A percentile compares a stretch with the other conserved stretches of the same genome.
Conservation (phyloP, 2,888 invertebrate genomes). For the Tigriopus californicus region DNA sequence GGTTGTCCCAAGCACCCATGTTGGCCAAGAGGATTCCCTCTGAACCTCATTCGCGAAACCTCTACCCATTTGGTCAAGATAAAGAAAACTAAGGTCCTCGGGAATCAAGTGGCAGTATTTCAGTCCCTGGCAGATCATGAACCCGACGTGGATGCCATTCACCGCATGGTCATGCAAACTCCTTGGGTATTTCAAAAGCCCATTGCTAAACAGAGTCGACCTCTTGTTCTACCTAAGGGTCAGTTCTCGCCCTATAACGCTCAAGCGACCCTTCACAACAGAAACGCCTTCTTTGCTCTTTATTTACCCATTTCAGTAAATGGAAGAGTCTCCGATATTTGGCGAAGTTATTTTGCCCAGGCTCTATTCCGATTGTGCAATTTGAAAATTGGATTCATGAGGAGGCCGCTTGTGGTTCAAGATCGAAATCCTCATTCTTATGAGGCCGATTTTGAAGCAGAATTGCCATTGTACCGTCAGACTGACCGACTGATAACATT, state of each 20-base stretch:
- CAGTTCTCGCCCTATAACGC: slow-evolving; percentile 2
- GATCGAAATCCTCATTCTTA: slow-evolving; percentile 6
- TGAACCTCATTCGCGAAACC: background rate
- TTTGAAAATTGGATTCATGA: slow-evolving; percentile 3
- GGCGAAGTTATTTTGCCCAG: slow-evolving; percentile 3
- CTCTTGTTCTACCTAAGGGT: too few species aligned
- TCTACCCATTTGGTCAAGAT: background rate
- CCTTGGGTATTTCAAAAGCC: background rate
- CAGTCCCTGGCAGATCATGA: slow-evolving; percentile 9
- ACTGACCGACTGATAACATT: background rate
- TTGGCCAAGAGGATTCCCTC: slow-evolving; percentile 10
- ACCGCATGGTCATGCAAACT: background rate
- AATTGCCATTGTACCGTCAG: slow-evolving; percentile 5
- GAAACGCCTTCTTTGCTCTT: background rate
- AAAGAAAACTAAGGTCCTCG: background rate
- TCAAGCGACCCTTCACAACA: slow-evolving; percentile 8
- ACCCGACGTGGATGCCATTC: slow-evolving; percentile 11
- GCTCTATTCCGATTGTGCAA: background rate
- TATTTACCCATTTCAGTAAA: slow-evolving; percentile 2
- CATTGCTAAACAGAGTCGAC: too few species aligned
- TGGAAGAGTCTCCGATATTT: slow-evolving; percentile 9
- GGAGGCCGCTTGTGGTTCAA: background rate
- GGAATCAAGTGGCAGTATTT: background rate
- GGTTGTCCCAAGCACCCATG: background rate
- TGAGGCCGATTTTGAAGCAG: slow-evolving; percentile 8